Evolutionary conservation across 2,113 vertebrate genomes (phyloP), one percentile per base, ranked within the genome.

Genomic region (Galbula dea): DNA sequence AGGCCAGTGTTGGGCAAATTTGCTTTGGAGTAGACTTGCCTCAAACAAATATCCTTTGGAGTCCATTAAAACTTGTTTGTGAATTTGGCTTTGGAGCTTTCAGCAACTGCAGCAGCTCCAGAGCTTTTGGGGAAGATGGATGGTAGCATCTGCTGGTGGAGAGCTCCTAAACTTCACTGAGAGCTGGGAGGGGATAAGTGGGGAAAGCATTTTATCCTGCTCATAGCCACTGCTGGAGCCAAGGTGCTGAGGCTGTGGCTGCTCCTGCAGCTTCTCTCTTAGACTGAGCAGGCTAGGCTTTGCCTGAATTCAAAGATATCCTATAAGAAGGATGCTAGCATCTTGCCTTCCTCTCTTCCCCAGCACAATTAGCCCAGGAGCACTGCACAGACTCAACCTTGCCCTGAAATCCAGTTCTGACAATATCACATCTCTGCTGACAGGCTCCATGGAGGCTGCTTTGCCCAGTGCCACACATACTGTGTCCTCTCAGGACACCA

Each of bases 1-100:
- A 48, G 54, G 72, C 80, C 43, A 21, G 67, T 10, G 55, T 13
- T 58, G 78, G 90, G 87, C 72, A 93, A 91, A 94, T 96, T 95
- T 94, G 91, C 84, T 95, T 89, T 89, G 13, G 58, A 69, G 71
- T 19, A 41, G 17, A 14, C 66, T 91, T 10, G 54, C 65, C 91
- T 86, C n/a, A 1, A 88, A 67, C 74, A 96, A 93, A 94, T 73
- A 65, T 8, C n/a, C 75, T 69, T 69, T 51, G 62, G 82, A 82
- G 91, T 82, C 78, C 59, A 94, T 91, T 87, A 93, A 69, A 94
- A 83, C 11, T 5, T 15, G 48, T 46, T 48, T 17, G 54, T 34
- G 62, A 77, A 43, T 87, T 46, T 19, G 82, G 54, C 45, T 68
- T 73, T 29, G 45, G 41, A 85, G 49, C 63, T 18, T 32, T 21